Base-by-base conservation (phyloP, 2,113 vertebrate species). In the Salvelinus fontinalis region DNA sequence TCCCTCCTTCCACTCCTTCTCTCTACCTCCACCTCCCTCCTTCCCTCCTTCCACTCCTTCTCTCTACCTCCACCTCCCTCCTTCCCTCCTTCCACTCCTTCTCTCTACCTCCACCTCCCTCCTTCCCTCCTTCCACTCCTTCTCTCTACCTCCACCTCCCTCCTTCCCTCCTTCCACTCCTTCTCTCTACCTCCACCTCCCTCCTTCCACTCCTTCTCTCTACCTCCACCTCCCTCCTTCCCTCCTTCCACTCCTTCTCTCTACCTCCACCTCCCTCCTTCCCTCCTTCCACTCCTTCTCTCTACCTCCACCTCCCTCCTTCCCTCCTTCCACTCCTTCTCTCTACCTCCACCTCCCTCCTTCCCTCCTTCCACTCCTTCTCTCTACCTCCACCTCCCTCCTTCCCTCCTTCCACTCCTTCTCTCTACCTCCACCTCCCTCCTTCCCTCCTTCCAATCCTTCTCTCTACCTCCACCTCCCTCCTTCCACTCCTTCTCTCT, bases 61-160 rank as follows among this genome's bases (percentile, higher is more conserved):
- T 75, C 71, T 68, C 44, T 34, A 57, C 34, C 5, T 48, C 12
- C 78, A 31, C 77, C 78, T 84, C 75, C 75, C 68, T 67, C n/a
- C n/a, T n/a, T n/a, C 66, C 31, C 31, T 31, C n/a, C 73, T 18
- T 16, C 67, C 54, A 62, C 3, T 18, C 14, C 48, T 75, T 39
- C 51, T 75, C 71, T 68, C 44, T 34, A 57, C 34, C 5, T 48
- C 12, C 78, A 31, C 77, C 78, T 84, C 75, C 75, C 68, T 67
- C n/a, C n/a, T n/a, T n/a, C 66, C 31, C 31, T 31, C n/a, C 73
- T 18, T 16, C 67, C 54, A 62, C 3, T 18, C 14, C 48, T 75
- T 39, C 51, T 75, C 71, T 68, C 44, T 34, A 57, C 34, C 5
- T 48, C 12, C 78, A 31, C 77, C 78, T 84, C 75, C 75, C 68